These are phyloP conservation scores for Phyllopteryx taeniolatus DNA, from an alignment of 2,113 vertebrate species.

Conservation along the genomic window DNA sequence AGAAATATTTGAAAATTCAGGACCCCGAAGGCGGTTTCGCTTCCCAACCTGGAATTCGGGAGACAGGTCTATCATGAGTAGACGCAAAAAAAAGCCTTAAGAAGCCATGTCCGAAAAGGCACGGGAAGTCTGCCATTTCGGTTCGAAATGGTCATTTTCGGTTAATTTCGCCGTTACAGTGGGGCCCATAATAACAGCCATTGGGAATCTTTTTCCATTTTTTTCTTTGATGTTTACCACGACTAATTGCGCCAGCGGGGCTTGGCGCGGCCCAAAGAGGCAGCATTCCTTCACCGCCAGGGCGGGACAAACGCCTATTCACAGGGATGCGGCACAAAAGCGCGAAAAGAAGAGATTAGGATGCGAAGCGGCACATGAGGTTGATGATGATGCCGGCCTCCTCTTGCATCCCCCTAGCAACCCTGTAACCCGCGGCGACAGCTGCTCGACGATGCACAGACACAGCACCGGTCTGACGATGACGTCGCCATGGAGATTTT, in stretches of 20 bases:
- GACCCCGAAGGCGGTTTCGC: too few relatives aligned
- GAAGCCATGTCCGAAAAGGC: too few relatives aligned
- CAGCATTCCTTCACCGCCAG: not conserved
- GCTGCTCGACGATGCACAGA: conserved; percentile 38
- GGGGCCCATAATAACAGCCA: too few relatives aligned
- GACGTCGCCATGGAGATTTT: not conserved
- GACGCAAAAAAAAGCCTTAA: too few relatives aligned
- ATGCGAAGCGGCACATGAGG: conserved; percentile 19
- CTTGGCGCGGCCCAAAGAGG: not conserved
- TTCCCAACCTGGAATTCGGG: too few relatives aligned
- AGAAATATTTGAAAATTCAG: too few relatives aligned
- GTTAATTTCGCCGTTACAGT: too few relatives aligned
- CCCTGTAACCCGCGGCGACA: conserved; percentile 54
- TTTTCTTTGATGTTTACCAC: too few relatives aligned
- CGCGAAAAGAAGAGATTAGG: conserved; percentile 5
- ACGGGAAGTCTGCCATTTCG: too few relatives aligned
- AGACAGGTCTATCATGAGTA: too few relatives aligned
- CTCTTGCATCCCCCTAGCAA: conserved; percentile 53
- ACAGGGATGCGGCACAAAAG: not conserved
- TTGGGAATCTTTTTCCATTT: too few relatives aligned
- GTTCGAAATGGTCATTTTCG: too few relatives aligned
- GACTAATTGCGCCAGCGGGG: not conserved
- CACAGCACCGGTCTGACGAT: not conserved
- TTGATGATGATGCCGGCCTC: conserved; percentile 38
- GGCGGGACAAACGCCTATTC: not conserved